phyloP scores from a whole-genome alignment of 1,140 invertebrate genomes.

The Watersipora subatra region DNA sequence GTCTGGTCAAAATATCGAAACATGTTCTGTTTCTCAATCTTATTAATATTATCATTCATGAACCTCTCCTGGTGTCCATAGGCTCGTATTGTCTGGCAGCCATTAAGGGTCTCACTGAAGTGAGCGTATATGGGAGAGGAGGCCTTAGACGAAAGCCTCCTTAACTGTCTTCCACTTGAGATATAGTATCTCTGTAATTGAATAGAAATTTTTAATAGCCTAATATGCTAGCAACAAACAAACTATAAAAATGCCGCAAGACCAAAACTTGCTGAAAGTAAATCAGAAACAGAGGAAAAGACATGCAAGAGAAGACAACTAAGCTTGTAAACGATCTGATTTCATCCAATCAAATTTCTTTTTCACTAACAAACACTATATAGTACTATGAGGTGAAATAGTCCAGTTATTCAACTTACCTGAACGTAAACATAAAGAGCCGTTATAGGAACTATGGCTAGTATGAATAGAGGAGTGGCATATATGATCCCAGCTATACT shows the following conservation, averaged over 20 bases:
- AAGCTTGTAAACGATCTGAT: too few relatives aligned
- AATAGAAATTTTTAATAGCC: too few relatives aligned
- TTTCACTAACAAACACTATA: too few relatives aligned
- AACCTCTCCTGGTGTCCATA: slow-evolving; percentile 43
- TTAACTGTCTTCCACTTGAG: slow-evolving; percentile 44
- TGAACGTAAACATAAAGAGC: slow-evolving; percentile 48
- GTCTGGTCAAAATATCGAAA: slow-evolving; percentile 24
- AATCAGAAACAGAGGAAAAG: too few relatives aligned
- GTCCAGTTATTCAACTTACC: too few relatives aligned
- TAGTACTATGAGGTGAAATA: too few relatives aligned
- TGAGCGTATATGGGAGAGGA: slow-evolving; percentile 46
- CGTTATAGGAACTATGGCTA: slow-evolving; percentile 45
- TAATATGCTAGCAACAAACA: too few relatives aligned
- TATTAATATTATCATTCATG: slow-evolving; percentile 19
- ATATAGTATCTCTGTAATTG: slow-evolving; percentile 45
- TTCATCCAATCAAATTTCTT: too few relatives aligned
- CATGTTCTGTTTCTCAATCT: slow-evolving; percentile 38
- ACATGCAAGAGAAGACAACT: too few relatives aligned
- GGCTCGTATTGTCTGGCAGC: slow-evolving; percentile 46
- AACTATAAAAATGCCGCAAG: too few relatives aligned
- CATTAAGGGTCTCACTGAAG: slow-evolving; percentile 45
- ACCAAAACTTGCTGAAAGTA: too few relatives aligned
- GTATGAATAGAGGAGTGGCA: slow-evolving; percentile 45
- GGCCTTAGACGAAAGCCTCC: slow-evolving; percentile 43
- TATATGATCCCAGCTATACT: slow-evolving; percentile 45